Evolutionary conservation across 2,888 invertebrate species (phyloP).

Genomic region (Schrankia costaestrigalis): DNA sequence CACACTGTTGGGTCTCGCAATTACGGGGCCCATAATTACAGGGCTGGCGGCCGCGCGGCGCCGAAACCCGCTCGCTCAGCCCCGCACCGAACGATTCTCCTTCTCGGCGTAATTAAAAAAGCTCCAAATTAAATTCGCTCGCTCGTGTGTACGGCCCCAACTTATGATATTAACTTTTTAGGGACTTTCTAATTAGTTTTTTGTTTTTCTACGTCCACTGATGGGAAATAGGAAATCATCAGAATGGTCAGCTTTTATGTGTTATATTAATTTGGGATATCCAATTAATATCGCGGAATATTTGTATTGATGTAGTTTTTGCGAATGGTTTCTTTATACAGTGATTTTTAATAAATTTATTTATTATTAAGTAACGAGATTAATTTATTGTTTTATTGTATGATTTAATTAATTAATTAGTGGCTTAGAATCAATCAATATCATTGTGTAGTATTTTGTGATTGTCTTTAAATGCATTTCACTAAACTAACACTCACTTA

Average conservation of each 20-base stretch:
- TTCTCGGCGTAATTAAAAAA: conserved; percentile 79
- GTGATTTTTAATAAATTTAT: no score
- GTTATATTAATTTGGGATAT: conserved; percentile 11
- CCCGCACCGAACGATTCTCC: conserved; percentile 58
- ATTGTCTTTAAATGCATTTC: no score
- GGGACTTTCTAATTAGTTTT: conserved; percentile 77
- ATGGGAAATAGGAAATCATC: conserved; percentile 51
- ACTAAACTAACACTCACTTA: no score
- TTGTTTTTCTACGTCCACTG: conserved; percentile 51
- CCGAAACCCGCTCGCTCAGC: conserved; percentile 68
- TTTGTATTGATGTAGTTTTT: no score
- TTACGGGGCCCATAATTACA: conserved; percentile 79
- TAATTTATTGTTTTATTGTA: no score
- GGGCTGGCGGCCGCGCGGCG: conserved; percentile 73
- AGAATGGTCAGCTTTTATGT: conserved; percentile 13
- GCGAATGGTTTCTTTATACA: no score
- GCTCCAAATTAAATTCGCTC: conserved; percentile 81
- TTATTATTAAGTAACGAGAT: no score
- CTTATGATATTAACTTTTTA: conserved; percentile 79
- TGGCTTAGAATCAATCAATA: no score
- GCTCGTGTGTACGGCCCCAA: conserved; percentile 72
- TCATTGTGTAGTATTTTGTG: no score
- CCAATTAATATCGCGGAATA: conserved; percentile 11
- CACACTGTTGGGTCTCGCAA: conserved; percentile 68
- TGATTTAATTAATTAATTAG: no score